phyloP scores from a whole-genome alignment of 2,797 vertebrate species.

The Microchirus variegatus region DNA sequence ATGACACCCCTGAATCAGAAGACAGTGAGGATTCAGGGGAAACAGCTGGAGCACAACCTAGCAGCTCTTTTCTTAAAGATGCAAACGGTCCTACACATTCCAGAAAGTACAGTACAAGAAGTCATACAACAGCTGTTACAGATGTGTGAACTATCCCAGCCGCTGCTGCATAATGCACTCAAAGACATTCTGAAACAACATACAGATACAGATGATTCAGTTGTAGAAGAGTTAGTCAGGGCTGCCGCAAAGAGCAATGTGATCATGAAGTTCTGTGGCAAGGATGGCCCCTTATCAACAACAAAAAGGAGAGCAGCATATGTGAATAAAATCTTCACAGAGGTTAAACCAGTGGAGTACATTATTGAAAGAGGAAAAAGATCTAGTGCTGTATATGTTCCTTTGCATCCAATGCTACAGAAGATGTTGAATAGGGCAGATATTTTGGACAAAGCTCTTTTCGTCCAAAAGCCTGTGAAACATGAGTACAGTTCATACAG shows the following conservation, averaged over 20 bases:
- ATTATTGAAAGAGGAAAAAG: neutral
- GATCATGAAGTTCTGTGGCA: neutral
- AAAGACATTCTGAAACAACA: neutral
- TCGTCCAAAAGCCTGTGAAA: neutral
- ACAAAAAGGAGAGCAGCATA: neutral
- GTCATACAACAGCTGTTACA: neutral
- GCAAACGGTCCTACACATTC: slow-evolving; percentile 7
- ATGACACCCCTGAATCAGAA: too few species aligned
- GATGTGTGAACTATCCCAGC: neutral
- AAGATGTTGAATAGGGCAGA: neutral
- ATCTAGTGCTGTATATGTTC: neutral
- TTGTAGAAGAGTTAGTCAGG: neutral
- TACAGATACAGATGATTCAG: neutral
- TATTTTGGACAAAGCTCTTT: neutral
- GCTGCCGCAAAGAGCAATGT: neutral
- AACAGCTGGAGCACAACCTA: neutral
- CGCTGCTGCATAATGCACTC: neutral
- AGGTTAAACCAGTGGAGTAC: neutral
- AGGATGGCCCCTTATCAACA: neutral
- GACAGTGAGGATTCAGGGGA: neutral
- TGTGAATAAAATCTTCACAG: neutral
- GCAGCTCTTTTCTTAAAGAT: slow-evolving; percentile 22
- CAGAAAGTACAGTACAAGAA: neutral
- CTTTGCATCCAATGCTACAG: neutral
- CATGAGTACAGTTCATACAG: neutral